Conservation (phyloP, 2,113 vertebrate genomes). For the Etheostoma cragini region DNA sequence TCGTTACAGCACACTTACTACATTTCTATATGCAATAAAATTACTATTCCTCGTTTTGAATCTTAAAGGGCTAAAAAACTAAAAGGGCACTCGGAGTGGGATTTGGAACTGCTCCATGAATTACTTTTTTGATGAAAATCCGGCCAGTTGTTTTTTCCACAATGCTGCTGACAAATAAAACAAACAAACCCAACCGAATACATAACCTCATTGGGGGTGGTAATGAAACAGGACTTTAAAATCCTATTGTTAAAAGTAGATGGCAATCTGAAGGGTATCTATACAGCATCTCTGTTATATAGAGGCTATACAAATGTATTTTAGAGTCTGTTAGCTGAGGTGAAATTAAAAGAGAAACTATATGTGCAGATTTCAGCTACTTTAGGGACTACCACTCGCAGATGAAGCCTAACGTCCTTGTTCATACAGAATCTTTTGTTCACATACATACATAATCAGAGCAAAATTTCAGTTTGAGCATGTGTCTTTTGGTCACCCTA, state of each 20-base stretch:
- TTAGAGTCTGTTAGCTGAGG: neutral
- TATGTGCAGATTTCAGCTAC: slow-evolving; percentile 2
- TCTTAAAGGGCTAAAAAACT: too few relatives aligned
- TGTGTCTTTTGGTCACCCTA: neutral
- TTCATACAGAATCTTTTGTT: neutral
- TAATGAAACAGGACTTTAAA: neutral
- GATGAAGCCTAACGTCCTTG: neutral
- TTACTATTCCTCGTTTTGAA: neutral
- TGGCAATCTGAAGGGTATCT: neutral
- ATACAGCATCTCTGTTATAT: neutral
- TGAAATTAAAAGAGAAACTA: neutral
- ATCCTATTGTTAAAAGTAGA: neutral
- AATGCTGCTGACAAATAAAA: too few relatives aligned
- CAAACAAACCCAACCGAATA: too few relatives aligned
- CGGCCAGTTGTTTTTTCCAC: too few relatives aligned
- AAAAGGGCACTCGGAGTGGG: too few relatives aligned
- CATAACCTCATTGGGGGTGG: too few relatives aligned
- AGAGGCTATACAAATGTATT: neutral
- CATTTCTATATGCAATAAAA: neutral
- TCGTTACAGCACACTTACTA: neutral
- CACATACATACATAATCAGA: neutral
- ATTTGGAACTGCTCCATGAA: too few relatives aligned
- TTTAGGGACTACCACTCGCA: neutral
- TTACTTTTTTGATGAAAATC: too few relatives aligned
- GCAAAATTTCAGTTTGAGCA: too few relatives aligned